Evolutionary conservation across 2,888 invertebrate genomes (phyloP).

Genomic region (Amphipyra tragopoginis): DNA sequence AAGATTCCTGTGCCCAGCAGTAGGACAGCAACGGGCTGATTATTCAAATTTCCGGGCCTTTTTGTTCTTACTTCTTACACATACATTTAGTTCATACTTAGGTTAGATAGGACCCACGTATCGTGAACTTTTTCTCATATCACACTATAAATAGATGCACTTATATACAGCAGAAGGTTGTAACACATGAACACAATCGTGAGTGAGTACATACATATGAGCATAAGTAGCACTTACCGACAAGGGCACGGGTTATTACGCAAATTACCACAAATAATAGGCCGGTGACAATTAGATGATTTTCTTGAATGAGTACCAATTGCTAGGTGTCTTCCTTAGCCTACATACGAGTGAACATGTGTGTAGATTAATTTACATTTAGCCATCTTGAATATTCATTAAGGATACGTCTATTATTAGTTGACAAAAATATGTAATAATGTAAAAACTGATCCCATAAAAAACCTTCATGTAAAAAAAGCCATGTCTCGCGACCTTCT

Average conservation of each 20-base stretch:
- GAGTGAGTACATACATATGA: conserved; percentile 33
- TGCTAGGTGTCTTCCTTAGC: conserved; percentile 67
- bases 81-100: too few species aligned
- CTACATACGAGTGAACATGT: conserved; percentile 51
- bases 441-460: too few species aligned
- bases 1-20: too few species aligned
- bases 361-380: conserved; percentile 21
- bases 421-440: neutral
- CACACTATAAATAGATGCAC: neutral
- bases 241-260: conserved; percentile 77
- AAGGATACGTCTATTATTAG: neutral
- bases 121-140: too few species aligned
- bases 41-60: too few species aligned
- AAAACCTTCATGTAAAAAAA: too few species aligned
- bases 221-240: conserved; percentile 63
- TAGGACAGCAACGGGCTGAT: too few species aligned
- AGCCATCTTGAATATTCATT: neutral
- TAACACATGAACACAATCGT: conserved; percentile 34
- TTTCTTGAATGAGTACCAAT: conserved; percentile 75
- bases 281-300: conserved; percentile 78
- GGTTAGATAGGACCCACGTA: too few species aligned
- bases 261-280: conserved; percentile 80
- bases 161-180: conserved; percentile 2
- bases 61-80: too few species aligned
- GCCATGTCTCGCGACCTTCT: too few species aligned